Conservation (phyloP, 1,140 invertebrate species). For the Drosophila micromelanica region DNA sequence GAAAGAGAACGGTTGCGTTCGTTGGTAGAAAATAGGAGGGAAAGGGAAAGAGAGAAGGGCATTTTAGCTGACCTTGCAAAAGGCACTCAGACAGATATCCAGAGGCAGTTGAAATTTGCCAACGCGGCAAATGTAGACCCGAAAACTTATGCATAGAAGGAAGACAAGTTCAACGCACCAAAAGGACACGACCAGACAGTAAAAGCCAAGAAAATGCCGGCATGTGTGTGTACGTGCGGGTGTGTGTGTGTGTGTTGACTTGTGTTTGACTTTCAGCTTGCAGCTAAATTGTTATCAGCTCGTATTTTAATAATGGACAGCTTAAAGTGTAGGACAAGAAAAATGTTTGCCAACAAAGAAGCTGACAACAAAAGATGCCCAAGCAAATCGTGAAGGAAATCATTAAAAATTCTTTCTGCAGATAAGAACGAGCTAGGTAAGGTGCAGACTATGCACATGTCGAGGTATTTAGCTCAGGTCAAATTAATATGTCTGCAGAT, state of each 20-base stretch:
- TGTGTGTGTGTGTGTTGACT: constrained; percentile 31
- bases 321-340: constrained; percentile 80
- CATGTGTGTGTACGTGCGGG: constrained; percentile 41
- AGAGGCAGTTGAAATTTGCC: constrained; percentile 53
- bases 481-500: constrained; percentile 73
- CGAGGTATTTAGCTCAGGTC: constrained; percentile 63
- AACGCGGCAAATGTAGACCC: constrained; percentile 49
- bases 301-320: constrained; percentile 79
- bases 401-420: constrained; percentile 75
- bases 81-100: constrained; percentile 46
- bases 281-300: constrained; percentile 78
- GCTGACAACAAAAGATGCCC: constrained; percentile 53
- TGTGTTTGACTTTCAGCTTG: constrained; percentile 75
- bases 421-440: constrained; percentile 52
- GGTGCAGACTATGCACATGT: constrained; percentile 50
- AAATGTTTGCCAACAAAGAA: constrained; percentile 79
- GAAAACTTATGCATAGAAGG: constrained; percentile 40
- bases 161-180: constrained; percentile 73
- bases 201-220: constrained; percentile 39
- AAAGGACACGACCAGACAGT: constrained; percentile 74
- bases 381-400: constrained; percentile 64
- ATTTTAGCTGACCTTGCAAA: constrained; percentile 26
- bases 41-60: not conserved
- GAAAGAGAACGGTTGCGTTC: not conserved
- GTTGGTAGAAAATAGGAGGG: not conserved